These are phyloP conservation scores for Pararge aegeria DNA, from an alignment of 1,140 invertebrate genomes.

Conservation along the genomic window DNA sequence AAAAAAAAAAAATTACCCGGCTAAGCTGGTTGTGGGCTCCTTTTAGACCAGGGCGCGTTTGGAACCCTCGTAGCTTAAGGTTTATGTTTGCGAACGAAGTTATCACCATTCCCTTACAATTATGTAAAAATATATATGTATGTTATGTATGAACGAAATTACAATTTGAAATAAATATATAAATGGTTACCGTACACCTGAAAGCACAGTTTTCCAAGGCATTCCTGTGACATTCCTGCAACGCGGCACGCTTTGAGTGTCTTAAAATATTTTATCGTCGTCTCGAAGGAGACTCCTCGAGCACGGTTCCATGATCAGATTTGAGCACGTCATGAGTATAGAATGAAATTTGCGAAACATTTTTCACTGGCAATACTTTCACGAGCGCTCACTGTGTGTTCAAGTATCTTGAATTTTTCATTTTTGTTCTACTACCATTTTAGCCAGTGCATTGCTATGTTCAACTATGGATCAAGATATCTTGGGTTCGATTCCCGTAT, in stretches of 20 bases:
- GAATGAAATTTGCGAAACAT: conserved; percentile 9
- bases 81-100: too few species aligned
- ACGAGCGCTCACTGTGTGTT: background rate
- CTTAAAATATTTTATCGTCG: conserved; percentile 35
- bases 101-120: too few species aligned
- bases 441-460: too few species aligned
- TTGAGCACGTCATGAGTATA: conserved; percentile 13
- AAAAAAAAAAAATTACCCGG: too few species aligned
- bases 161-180: too few species aligned
- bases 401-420: background rate
- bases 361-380: conserved; percentile 4
- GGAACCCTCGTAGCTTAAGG: too few species aligned
- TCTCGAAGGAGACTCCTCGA: conserved; percentile 10
- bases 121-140: too few species aligned
- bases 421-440: background rate
- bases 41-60: too few species aligned
- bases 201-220: conserved; percentile 22
- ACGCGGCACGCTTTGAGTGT: conserved; percentile 27
- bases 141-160: too few species aligned
- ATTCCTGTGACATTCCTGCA: conserved; percentile 25
- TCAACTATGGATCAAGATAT: too few species aligned
- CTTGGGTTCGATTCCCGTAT: too few species aligned
- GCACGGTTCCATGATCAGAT: conserved; percentile 22
- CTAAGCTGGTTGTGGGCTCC: too few species aligned
- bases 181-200: conserved; percentile 2